Evolutionary conservation across 2,888 invertebrate species (phyloP), one percentile per base, ranked within the genome.

Genomic region (Dichetophora obliterata): DNA sequence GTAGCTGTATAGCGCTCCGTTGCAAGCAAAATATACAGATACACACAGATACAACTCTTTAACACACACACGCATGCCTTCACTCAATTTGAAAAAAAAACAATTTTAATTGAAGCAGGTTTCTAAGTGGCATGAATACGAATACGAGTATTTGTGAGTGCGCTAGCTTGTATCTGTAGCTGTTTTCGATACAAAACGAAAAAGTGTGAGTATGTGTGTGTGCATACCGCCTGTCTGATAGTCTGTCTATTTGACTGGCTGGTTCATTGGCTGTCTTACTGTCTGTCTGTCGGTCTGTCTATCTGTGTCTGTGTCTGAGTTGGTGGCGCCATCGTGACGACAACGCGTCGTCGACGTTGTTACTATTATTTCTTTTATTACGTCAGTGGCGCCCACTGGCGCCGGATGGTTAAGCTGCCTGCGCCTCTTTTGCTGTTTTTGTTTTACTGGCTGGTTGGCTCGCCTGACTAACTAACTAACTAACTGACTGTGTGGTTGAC

Each of bases 311-410:
- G 50, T 37, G 78, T 74, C 77, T 81, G 78, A 77, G 57, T 85
- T 86, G 84, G 85, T 86, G 87, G 88, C 88, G 88, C 88, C 88
- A 88, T 84, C 84, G 84, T 85, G 88, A 85, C 88, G 87, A 84
- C 81, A 63, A 14, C 80, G 79, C 82, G 82, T 80, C 85, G 87
- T 82, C 85, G 84, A 82, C 83, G 82, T 84, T 83, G 85, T 85
- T 87, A 86, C 86, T 86, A 85, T 85, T 88, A 86, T 87, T 87
- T 86, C 84, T 88, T 88, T 88, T 86, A 88, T 88, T 88, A 88
- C 88, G 88, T 88, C 88, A 88, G 88, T 87, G 87, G 88, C 87
- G 88, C 87, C 88, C 87, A 87, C 86, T 86, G 88, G 87, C 87
- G 87, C 87, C 88, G 84, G 84, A 79, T 81, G 80, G 79, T 81